Base-by-base conservation (phyloP, 2,113 vertebrate genomes). In the Heterochromis multidens region DNA sequence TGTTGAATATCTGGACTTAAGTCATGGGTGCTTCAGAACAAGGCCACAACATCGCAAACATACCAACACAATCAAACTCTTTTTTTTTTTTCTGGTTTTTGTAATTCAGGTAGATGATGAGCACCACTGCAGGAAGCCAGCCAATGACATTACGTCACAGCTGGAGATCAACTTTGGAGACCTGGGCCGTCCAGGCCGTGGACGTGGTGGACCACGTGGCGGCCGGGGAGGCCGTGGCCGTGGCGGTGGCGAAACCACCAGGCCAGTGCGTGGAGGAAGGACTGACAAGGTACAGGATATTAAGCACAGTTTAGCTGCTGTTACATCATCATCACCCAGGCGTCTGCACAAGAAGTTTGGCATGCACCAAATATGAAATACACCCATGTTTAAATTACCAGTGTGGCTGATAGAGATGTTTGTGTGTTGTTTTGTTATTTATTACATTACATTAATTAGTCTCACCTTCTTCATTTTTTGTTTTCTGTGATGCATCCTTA, bases 151-250 rank as follows among this genome's bases (percentile, higher is more conserved):
- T 80, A 99, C 99, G 1, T 97, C 99, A 91, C 97, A 99, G 96
- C 96, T 99, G 96, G 99, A 99, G 97, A 99, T 99, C 91, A 99
- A 99, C 95, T 99, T 99, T 27, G 99, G 99, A 91, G 99, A 99
- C 90, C 95, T 99, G 4, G 98, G 98, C 58, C 98, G 98, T 91
- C 97, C 98, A 21, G 97, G 98, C 1, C 98, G 98, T 54, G 98
- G 99, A 8, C 98, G 98, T 79, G 96, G 99, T 35, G 98, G 98
- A 80, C 97, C 98, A 61, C 95, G 99, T 46, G 98, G 97, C 11
- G 96, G 95, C n/a, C 82, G 95, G 4, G 95, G 96, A 2, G 95
- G 91, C 40, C 21, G 62, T 0, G 62, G 62, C 0, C 94, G 96
- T 3, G 95, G 94, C 1, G 91, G 95, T 1, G 92, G 80, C 0